Conservation (phyloP, 2,888 invertebrate genomes). For the Ligdia adustata region DNA sequence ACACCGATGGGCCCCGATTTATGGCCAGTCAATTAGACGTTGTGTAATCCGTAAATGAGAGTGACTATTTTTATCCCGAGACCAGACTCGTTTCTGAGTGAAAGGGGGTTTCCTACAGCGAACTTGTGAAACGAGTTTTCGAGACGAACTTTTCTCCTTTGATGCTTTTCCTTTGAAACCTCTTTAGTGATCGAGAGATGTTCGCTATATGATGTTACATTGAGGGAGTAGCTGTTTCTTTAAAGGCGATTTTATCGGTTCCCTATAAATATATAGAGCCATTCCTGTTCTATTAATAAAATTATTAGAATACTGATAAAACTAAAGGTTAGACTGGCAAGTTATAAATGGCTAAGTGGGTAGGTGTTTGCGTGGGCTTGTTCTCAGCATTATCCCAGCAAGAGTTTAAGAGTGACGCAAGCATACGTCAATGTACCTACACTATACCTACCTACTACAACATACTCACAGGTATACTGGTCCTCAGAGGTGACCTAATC, state of each 20-base stretch:
- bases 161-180: conserved; percentile 32
- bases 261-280: no score
- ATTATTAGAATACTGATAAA: no score
- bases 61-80: conserved; percentile 63
- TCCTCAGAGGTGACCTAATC: conserved; percentile 58
- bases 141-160: conserved; percentile 54
- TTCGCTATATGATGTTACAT: no score
- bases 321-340: no score
- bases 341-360: no score
- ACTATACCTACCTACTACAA: conserved; percentile 18
- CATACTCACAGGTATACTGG: conserved; percentile 21
- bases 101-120: conserved; percentile 70
- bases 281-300: no score
- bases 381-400: not conserved
- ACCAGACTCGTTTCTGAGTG: conserved; percentile 63
- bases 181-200: conserved; percentile 4
- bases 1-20: conserved; percentile 55
- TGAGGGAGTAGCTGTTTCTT: conserved; percentile 18
- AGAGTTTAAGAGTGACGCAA: conserved; percentile 38
- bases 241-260: conserved; percentile 14
- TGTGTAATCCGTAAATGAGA: conserved; percentile 69
- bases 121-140: conserved; percentile 59
- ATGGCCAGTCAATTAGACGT: conserved; percentile 65
- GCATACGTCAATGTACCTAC: conserved; percentile 29
- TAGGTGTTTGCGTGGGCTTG: conserved; percentile 15